Evolutionary conservation across 1,140 invertebrate species (phyloP).

Genomic region (Plutomurus gul): DNA sequence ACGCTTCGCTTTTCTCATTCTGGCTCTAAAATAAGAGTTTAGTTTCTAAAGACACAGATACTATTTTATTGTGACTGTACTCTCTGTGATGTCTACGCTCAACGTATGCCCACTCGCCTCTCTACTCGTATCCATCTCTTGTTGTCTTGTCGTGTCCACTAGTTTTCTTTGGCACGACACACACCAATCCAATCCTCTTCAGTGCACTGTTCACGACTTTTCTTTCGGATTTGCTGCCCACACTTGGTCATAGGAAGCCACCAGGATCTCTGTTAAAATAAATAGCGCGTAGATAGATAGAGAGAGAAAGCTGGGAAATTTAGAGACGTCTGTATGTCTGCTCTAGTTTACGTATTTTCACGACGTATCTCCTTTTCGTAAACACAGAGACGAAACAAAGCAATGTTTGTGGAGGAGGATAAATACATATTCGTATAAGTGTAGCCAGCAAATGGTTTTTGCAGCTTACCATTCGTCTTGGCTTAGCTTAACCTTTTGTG

Average conservation of each 20-base stretch:
- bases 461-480: background rate
- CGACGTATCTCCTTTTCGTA: background rate
- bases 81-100: background rate
- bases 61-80: background rate
- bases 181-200: background rate
- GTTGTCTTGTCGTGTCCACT: background rate
- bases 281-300: background rate
- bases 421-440: background rate
- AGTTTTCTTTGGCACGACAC: background rate
- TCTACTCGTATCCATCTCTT: slow-evolving; percentile 17
- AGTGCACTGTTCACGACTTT: background rate
- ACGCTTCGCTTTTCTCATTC: background rate
- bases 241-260: background rate
- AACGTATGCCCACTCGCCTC: background rate
- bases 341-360: background rate
- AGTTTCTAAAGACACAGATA: background rate
- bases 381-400: background rate
- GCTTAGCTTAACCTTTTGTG: background rate
- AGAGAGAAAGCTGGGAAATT: background rate
- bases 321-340: slow-evolving; percentile 18
- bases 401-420: slow-evolving; percentile 6
- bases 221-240: background rate
- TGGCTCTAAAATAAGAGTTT: background rate
- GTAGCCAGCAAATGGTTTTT: background rate
- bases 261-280: no score